These are phyloP conservation scores for Halocaridina rubra DNA, from an alignment of 2,888 invertebrate species.

Conservation along the genomic window DNA sequence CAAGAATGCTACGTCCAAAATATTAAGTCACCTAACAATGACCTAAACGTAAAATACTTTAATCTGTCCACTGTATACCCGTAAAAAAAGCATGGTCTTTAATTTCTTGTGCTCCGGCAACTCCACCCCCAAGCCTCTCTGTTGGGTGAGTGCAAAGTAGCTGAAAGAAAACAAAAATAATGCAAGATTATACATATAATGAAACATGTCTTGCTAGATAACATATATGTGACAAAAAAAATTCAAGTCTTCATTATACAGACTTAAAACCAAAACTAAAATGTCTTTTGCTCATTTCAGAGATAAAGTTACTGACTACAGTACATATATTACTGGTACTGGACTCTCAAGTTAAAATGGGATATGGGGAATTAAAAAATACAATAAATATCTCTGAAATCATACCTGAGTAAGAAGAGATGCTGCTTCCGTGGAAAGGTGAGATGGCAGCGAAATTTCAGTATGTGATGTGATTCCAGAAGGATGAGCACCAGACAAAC, in stretches of 20 bases:
- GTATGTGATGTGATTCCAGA: slow-evolving; percentile 62
- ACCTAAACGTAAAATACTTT: background rate
- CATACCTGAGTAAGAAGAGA: slow-evolving; percentile 55
- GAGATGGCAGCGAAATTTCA: slow-evolving; percentile 45
- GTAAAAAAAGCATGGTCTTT: slow-evolving; percentile 61
- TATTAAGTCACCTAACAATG: background rate
- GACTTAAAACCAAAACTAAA: no score
- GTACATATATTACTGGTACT: no score
- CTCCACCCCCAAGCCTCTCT: slow-evolving; percentile 60
- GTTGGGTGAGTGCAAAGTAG: slow-evolving; percentile 59
- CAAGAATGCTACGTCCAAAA: background rate
- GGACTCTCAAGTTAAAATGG: no score
- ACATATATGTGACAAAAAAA: no score
- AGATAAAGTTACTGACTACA: no score
- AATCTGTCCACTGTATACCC: slow-evolving; percentile 49
- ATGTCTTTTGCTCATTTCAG: no score
- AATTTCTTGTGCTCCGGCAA: slow-evolving; percentile 53
- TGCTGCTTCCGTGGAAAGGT: slow-evolving; percentile 53
- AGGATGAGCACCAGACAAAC: slow-evolving; percentile 41
- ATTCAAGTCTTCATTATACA: no score
- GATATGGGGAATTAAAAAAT: no score
- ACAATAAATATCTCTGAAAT: background rate
- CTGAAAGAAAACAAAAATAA: slow-evolving; percentile 5
- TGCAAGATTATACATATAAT: no score
- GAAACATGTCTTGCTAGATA: no score